Base-by-base conservation (phyloP, 2,888 invertebrate species). In the Microplitis deprimator region DNA sequence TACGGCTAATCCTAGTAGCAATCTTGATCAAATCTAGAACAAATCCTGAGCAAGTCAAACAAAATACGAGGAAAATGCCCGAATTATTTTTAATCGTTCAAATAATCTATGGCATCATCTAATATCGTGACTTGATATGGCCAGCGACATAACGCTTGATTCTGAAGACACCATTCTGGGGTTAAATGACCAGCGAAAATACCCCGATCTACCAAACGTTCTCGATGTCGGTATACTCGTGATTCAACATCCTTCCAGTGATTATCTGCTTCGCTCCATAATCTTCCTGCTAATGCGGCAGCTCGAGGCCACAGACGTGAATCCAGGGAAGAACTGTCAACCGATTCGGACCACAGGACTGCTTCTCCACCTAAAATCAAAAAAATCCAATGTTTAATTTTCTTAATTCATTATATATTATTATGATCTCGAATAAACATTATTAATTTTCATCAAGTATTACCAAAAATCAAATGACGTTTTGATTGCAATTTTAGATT, bases 321-420 rank as follows among this genome's bases (percentile, higher is more conserved):
- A 87, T 96, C 95, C 20, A 95, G 87, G 0, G 94, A 91, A 3
- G 93, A 86, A 64, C 93, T 91, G 87, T 96, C 96, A 1, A 93
- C 92, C 87, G 96, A 96, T 88, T 97, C 97, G 0, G 95, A 93
- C 97, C 97, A 97, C 77, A 97, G 90, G 1, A 96, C 93, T 0
- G 95, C 96, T 89, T 97, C 96, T 0, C 94, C 94, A 10, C 96
- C 96, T 90, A 91, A 83, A 74, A 7, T 68, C 5, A 16, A 41
- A 50, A 38, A 60, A 41, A 29, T 68, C 10, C 13, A 50, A 50
- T 13, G 13, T 38, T 38, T 41, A 16, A 17, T 61, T 39, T 40
- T 5, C 16, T 1, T 13, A 59, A 5, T 59, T 13, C 10, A 39
- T n/a, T 16, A 50, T 10, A 7, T 50, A 4, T 7, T 50, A 10